phyloP scores from a whole-genome alignment of 2,888 invertebrate species.

The Hesperia comma region DNA sequence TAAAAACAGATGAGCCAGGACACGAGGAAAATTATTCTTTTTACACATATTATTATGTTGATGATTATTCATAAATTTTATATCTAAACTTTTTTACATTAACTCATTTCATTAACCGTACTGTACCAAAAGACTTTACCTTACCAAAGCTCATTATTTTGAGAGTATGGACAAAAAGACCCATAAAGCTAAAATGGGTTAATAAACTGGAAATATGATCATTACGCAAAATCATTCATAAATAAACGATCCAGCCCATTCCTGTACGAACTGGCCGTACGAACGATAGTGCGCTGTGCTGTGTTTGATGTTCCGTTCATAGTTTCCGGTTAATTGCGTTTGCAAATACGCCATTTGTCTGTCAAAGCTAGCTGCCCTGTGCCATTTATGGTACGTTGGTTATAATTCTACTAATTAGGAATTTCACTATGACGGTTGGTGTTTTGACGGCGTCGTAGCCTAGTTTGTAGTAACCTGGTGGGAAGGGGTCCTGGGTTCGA shows the following conservation, averaged over 20 bases:
- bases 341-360: neutral
- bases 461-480: no score
- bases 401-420: neutral
- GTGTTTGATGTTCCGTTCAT: conserved; percentile 4
- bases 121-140: no score
- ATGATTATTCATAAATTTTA: no score
- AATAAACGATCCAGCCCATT: neutral
- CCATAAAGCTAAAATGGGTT: neutral
- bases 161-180: no score
- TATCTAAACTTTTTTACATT: no score
- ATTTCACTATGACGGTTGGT: neutral
- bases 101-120: no score
- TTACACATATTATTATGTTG: no score
- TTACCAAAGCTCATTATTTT: no score
- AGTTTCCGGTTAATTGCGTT: conserved; percentile 9
- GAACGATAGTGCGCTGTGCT: neutral
- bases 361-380: neutral
- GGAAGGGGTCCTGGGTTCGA: no score
- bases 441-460: no score
- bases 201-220: conserved; percentile 3
- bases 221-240: neutral
- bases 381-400: conserved; percentile 1
- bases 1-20: no score
- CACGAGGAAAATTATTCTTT: no score
- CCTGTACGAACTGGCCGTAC: neutral